Evolutionary conservation across 23 tunicate species (phyloP), one percentile per base, ranked within the genome.

Genomic region (Trididemnum clinides): DNA sequence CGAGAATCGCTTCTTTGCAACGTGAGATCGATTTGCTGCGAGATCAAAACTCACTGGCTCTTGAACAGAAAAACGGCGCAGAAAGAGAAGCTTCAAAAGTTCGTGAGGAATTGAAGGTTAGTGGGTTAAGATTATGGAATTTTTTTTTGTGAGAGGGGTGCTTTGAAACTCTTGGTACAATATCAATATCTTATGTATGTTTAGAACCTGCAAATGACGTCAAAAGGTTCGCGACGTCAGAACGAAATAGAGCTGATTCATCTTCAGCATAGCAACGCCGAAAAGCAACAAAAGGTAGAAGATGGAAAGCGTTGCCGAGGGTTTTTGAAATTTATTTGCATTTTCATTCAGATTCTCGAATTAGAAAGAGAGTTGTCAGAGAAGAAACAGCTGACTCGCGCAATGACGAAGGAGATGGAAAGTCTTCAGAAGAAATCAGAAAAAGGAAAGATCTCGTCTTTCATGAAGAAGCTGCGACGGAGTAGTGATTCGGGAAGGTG

Each of bases 211-310:
- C 91, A 80, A 38, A 66, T 70, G 23, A 69, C 64, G 33, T 75
- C 91, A 10, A 92, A 92, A 37, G 90, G 97, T 30, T 35, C 64
- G 36, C 85, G 91, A 29, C 91, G 78, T 44, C 82, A 83, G 71
- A 77, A 30, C 35, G 91, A 92, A 77, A 69, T 80, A 26, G 91
- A 92, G 38, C 88, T 87, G 49, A 83, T 87, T 25, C 97, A 92
- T 35, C 78, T 92, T 2, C 91, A 92, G 34, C 86, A 87, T 66
- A 87, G 97, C 82, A 87, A 92, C 73, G 97, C 97, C 27, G 97
- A 86, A 1, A 92, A 92, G 64, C 57, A 87, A 25, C 97, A 92
- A 58, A 89, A 83, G 86, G 97, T 92, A 73, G 25, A 7, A 15
- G 54, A 7, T 10, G 12, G 10, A 7, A 44, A 15, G 10, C 15